Conservation (phyloP, 2,797 vertebrate genomes). For the Sylvilagus floridanus region DNA sequence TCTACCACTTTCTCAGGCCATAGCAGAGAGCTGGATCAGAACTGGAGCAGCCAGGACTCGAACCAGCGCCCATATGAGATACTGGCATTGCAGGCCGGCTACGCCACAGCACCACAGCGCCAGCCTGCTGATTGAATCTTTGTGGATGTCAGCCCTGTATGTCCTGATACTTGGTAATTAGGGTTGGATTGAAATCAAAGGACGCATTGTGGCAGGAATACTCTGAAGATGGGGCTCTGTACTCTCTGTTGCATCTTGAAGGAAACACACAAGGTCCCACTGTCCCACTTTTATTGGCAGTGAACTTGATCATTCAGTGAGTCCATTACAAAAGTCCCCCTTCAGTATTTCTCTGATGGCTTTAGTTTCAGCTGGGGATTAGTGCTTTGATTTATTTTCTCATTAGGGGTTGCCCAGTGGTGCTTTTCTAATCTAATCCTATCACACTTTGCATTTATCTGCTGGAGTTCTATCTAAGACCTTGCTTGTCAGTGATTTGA, state of each 20-base stretch:
- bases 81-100: no score
- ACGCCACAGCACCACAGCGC: no score
- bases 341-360: neutral
- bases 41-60: no score
- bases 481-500: neutral
- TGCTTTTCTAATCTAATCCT: neutral
- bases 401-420: neutral
- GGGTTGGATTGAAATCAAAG: neutral
- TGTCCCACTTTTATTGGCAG: neutral
- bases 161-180: neutral
- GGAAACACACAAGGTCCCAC: neutral
- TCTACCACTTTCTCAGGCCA: no score
- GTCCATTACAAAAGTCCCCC: neutral
- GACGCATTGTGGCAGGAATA: neutral
- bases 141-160: neutral
- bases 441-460: neutral
- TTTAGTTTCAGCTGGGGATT: neutral
- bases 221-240: neutral
- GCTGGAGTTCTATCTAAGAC: neutral
- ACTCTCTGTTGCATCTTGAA: neutral
- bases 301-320: neutral
- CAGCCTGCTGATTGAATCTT: neutral
- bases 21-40: no score
- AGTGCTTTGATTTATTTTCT: neutral
- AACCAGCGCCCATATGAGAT: no score